These are phyloP conservation scores for Pangasius djambal DNA, from an alignment of 2,797 vertebrate species.

Conservation along the genomic window DNA sequence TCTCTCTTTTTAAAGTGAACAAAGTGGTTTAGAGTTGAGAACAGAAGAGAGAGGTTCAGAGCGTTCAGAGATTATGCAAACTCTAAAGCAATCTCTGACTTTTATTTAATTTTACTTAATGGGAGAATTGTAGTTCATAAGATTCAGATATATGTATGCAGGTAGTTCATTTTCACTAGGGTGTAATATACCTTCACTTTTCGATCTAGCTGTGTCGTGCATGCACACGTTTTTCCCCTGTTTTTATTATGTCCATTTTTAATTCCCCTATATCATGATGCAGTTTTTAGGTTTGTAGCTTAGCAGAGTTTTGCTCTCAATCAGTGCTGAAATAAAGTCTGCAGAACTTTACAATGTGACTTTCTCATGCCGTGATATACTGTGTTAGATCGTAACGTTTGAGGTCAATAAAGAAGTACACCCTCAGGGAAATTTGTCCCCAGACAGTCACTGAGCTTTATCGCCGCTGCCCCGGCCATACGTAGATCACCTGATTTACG, in stretches of 20 bases:
- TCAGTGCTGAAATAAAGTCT: slow-evolving; percentile 18
- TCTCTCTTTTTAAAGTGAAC: too few species aligned
- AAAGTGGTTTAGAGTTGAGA: not conserved
- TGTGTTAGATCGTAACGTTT: slow-evolving; percentile 29
- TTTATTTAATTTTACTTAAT: not conserved
- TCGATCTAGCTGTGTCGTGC: not conserved
- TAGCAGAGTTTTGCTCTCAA: not conserved
- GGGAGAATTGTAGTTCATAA: not conserved
- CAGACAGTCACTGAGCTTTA: slow-evolving; percentile 8
- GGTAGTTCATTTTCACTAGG: not conserved
- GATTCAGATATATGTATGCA: not conserved
- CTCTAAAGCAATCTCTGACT: not conserved
- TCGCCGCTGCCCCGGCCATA: not conserved
- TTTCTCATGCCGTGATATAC: slow-evolving; percentile 25
- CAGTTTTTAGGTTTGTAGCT: not conserved
- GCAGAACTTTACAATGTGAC: slow-evolving; percentile 7
- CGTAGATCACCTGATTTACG: slow-evolving; percentile 3
- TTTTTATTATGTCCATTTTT: not conserved
- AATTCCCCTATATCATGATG: not conserved
- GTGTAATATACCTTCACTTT: not conserved
- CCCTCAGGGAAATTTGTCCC: not conserved
- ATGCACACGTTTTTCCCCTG: not conserved
- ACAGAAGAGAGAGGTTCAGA: not conserved
- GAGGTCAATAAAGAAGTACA: slow-evolving; percentile 36
- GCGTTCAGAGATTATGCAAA: not conserved